phyloP scores from a whole-genome alignment of 1,140 invertebrate species.

The Leptinotarsa texana region DNA sequence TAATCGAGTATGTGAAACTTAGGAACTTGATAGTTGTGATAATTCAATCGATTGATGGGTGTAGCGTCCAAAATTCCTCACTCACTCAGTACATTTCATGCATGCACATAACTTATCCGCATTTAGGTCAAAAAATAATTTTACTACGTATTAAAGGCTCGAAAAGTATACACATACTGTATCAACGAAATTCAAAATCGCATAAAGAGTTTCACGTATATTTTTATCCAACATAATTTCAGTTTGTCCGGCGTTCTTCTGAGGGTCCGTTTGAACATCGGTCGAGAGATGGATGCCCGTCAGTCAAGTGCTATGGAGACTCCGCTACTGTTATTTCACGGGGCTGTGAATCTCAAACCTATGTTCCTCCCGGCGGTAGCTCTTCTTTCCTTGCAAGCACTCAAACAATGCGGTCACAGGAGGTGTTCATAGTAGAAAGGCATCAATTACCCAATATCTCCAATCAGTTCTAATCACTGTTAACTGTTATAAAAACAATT shows the following conservation, averaged over 20 bases:
- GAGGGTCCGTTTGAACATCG: slow-evolving; percentile 11
- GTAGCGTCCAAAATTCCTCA: too few species aligned
- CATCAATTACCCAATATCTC: neutral
- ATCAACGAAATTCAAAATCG: too few species aligned
- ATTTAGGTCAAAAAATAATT: too few species aligned
- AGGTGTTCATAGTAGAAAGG: neutral
- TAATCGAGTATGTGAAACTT: too few species aligned
- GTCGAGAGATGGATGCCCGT: neutral
- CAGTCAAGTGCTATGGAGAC: neutral
- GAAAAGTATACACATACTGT: too few species aligned
- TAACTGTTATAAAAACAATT: too few species aligned
- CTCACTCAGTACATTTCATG: too few species aligned
- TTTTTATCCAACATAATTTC: neutral
- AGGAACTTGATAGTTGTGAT: too few species aligned
- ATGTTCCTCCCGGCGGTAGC: neutral
- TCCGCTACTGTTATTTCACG: slow-evolving; percentile 13
- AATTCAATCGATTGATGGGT: too few species aligned
- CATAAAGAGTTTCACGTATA: neutral
- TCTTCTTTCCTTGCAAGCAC: neutral
- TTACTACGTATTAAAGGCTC: too few species aligned
- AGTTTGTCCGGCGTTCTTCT: neutral
- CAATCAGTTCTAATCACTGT: too few species aligned
- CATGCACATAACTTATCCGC: too few species aligned
- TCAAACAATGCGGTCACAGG: slow-evolving; percentile 17
- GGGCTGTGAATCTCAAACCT: neutral